Conservation (phyloP, 2,113 vertebrate species). For the Ceyx margarethae region DNA sequence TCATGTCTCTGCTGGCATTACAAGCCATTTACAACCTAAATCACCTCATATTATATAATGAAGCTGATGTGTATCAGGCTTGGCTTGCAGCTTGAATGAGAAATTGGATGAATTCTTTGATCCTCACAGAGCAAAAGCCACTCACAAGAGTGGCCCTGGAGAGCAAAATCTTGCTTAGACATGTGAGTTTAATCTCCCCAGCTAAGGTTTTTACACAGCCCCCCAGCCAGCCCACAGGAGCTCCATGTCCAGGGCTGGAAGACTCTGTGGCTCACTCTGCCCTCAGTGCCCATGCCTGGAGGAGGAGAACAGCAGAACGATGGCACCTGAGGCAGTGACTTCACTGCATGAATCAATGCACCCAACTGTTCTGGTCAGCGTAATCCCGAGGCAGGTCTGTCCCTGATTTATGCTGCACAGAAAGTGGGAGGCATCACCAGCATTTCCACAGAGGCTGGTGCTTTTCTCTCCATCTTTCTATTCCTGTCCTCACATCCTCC, state of each 20-base stretch:
- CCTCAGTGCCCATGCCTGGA: background rate
- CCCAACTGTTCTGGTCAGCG: background rate
- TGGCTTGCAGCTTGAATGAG: background rate
- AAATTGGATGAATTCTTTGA: constrained; percentile 9
- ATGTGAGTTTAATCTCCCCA: background rate
- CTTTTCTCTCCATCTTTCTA: background rate
- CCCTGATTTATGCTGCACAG: background rate
- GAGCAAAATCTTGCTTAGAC: background rate
- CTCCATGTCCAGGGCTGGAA: background rate
- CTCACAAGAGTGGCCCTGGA: background rate
- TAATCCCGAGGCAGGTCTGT: background rate
- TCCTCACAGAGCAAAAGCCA: background rate
- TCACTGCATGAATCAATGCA: background rate
- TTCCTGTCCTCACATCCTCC: background rate
- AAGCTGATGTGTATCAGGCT: constrained; percentile 1
- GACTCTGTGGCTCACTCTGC: background rate
- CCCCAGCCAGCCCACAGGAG: background rate
- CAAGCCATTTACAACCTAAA: background rate
- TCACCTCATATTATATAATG: background rate
- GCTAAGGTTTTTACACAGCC: background rate
- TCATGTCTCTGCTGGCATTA: background rate
- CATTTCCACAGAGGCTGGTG: background rate
- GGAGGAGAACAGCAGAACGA: accelerated
- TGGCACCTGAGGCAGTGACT: background rate
- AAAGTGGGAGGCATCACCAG: background rate